Evolutionary conservation across 2,113 vertebrate genomes (phyloP).

Genomic region (Petroica traversi): DNA sequence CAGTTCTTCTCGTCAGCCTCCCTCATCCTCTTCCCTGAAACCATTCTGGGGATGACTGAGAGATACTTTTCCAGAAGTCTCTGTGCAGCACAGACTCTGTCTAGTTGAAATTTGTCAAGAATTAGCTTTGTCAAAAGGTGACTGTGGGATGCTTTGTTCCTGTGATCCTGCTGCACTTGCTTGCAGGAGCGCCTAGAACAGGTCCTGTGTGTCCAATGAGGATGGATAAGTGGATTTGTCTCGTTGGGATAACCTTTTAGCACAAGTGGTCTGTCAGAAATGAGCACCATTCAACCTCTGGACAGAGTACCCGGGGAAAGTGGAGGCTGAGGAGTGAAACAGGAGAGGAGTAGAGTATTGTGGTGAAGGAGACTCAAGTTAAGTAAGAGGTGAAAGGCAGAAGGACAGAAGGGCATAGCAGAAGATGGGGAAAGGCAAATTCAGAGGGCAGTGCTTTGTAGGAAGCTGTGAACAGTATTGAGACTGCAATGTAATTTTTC

Average conservation of each 20-base stretch:
- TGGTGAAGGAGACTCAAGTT: background rate
- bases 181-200: background rate
- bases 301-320: background rate
- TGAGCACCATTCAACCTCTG: no score
- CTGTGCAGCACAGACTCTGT: background rate
- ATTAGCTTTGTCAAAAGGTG: background rate
- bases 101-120: background rate
- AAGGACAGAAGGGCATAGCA: background rate
- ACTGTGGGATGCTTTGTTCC: background rate
- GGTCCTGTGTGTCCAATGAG: accelerated
- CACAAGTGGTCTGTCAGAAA: background rate
- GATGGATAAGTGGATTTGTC: background rate
- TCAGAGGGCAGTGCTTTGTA: background rate
- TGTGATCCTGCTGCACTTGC: background rate
- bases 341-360: background rate
- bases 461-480: background rate
- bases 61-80: background rate
- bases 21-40: background rate
- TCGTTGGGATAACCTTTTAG: background rate
- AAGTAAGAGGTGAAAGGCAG: background rate
- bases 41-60: background rate
- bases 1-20: background rate
- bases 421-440: background rate
- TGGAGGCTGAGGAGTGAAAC: background rate
- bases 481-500: background rate